Evolutionary conservation across 1,140 invertebrate species (phyloP), one percentile per base, ranked within the genome.

Genomic region (Lamellibrachia luymesi): DNA sequence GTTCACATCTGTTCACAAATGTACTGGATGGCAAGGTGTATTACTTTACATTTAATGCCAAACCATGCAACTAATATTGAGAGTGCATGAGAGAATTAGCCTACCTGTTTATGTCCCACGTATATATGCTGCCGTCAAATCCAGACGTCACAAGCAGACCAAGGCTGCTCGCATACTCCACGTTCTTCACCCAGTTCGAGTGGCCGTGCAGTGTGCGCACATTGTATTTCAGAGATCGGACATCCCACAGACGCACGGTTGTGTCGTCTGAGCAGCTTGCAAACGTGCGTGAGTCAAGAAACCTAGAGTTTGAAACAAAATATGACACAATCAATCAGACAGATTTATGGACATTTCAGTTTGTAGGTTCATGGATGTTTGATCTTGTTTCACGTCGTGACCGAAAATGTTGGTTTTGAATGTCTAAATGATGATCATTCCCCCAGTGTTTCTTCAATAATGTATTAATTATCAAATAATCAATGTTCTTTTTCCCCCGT

Each of bases 121-220:
- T 98, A 95, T 98, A 98, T 96, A 99, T 98, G 94, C 98, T 98
- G 25, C 98, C 98, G 96, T 99, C 98, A 96, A 99, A 98, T 7
- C 98, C 98, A 64, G 98, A 99, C 4, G 98, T 98, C 2, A 99
- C 97, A 50, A 99, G 97, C 5, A 98, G 96, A 93, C 98, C 98
- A 95, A 98, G 98, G 94, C 97, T 97, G n/a, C 97, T 97, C 91
- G 98, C 98, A 95, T 98, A 99, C 95, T 99, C 98, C 94, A 99
- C 98, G 96, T 99, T 99, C 96, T 99, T 99, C 8, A 99, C 98
- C 98, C 98, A 99, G 96, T 98, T 98, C 0, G 98, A 98, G 96
- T 99, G 98, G 13, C 98, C 98, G 93, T 97, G 97, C 0, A 99
- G 96, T 2, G 97, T 97, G 92, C 97, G 97, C 91, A 98, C 97